These are phyloP conservation scores for Eubasilissa splendida DNA, from an alignment of 2,888 invertebrate genomes.

Conservation along the genomic window DNA sequence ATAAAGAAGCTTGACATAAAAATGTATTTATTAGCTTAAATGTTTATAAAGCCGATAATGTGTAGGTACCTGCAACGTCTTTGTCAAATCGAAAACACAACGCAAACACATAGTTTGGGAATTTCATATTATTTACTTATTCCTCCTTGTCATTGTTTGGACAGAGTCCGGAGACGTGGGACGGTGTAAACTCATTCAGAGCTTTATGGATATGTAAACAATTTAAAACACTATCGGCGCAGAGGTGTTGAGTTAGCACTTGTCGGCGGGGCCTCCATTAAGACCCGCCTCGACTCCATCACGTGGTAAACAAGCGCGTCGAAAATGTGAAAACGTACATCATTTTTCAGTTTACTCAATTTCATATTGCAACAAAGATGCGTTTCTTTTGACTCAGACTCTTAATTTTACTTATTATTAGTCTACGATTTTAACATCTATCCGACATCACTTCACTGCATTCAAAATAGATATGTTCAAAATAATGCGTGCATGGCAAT, in stretches of 20 bases:
- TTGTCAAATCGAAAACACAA: constrained; percentile 4
- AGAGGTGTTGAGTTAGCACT: constrained; percentile 71
- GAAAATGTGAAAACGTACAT: background rate
- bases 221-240: constrained; percentile 73
- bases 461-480: no score
- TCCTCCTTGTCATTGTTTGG: constrained; percentile 56
- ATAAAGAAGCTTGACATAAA: no score
- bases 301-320: constrained; percentile 4
- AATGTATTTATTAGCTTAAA: no score
- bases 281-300: constrained; percentile 14
- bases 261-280: constrained; percentile 52
- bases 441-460: no score
- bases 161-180: constrained; percentile 55
- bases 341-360: no score
- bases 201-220: constrained; percentile 74
- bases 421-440: no score
- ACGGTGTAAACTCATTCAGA: constrained; percentile 63
- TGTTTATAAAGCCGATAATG: no score
- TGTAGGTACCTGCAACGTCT: background rate
- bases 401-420: no score
- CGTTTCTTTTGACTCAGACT: no score
- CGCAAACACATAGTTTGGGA: constrained; percentile 47
- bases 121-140: constrained; percentile 56
- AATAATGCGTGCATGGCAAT: no score
- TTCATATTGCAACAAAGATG: no score